phyloP scores from a whole-genome alignment of 2,797 vertebrate species.

The Hozukius guyotensis region DNA sequence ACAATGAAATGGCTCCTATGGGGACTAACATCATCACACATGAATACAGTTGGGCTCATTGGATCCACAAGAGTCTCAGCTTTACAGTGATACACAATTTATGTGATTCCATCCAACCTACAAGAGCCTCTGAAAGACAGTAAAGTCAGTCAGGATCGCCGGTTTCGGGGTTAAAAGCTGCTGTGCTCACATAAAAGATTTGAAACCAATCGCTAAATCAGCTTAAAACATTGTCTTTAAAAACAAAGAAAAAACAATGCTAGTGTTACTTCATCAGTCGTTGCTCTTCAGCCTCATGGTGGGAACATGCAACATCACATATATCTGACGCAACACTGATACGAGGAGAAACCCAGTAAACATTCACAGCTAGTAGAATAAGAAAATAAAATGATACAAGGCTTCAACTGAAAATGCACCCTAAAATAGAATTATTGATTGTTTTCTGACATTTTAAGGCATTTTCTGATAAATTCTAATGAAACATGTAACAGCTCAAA shows the following conservation, averaged over 20 bases:
- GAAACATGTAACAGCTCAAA: not conserved
- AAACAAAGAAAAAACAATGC: not conserved
- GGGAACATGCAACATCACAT: not conserved
- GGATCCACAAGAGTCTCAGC: no score
- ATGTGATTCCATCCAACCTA: no score
- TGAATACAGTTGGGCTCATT: no score
- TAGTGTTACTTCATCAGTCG: not conserved
- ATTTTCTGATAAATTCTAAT: not conserved
- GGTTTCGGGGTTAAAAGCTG: no score
- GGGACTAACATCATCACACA: no score
- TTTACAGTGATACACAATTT: no score
- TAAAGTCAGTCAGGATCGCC: no score
- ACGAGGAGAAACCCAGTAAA: not conserved
- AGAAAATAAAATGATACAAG: conserved; percentile 38
- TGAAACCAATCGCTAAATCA: no score
- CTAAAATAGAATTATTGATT: not conserved
- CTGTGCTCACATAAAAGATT: no score
- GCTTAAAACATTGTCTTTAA: no score
- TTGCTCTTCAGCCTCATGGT: not conserved
- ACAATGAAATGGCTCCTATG: no score
- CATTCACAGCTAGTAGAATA: not conserved
- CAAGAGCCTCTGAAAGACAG: no score
- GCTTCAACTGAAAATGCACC: not conserved
- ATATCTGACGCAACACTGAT: conserved; percentile 31
- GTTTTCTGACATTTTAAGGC: not conserved